Conservation (phyloP, 2,797 vertebrate species). For the Ctenosaura bakeri region DNA sequence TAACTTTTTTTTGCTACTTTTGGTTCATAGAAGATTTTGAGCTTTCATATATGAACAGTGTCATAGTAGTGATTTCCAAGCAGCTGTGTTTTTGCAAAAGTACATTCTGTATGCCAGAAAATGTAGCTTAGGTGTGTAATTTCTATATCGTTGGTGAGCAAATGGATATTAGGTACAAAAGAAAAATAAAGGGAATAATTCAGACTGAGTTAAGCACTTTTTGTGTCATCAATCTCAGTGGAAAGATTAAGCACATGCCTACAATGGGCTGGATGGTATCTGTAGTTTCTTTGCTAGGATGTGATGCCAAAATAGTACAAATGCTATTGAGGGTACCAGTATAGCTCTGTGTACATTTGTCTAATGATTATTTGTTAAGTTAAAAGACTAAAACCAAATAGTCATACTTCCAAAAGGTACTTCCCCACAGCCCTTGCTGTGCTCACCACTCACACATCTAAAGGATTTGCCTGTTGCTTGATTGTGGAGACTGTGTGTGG, state of each 20-base stretch:
- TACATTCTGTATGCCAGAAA: not conserved
- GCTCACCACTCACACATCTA: not conserved
- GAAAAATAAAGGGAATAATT: not conserved
- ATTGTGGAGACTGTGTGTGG: no score
- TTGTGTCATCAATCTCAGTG: not conserved
- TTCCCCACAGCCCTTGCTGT: not conserved
- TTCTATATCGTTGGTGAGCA: not conserved
- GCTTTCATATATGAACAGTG: slow-evolving; percentile 36
- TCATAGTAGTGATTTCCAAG: not conserved
- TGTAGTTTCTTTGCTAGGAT: not conserved
- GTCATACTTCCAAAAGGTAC: not conserved
- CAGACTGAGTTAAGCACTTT: not conserved
- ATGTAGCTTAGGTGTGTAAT: not conserved
- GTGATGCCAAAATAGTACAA: not conserved
- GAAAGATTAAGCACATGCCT: not conserved
- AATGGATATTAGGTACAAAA: not conserved
- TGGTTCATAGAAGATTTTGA: slow-evolving; percentile 40
- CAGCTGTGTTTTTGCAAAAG: not conserved
- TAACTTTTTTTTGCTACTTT: slow-evolving; percentile 6
- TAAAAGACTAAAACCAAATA: not conserved
- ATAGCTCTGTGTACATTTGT: no score
- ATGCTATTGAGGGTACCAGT: not conserved
- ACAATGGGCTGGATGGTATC: not conserved
- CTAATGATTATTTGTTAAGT: not conserved
- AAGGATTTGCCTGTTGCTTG: not conserved